Percentiles rank a stretch among this genome's conserved stretches.
These are phyloP conservation scores for Syndactyla subalaris DNA, from an alignment of 2,797 vertebrate genomes.

Conservation along the genomic window DNA sequence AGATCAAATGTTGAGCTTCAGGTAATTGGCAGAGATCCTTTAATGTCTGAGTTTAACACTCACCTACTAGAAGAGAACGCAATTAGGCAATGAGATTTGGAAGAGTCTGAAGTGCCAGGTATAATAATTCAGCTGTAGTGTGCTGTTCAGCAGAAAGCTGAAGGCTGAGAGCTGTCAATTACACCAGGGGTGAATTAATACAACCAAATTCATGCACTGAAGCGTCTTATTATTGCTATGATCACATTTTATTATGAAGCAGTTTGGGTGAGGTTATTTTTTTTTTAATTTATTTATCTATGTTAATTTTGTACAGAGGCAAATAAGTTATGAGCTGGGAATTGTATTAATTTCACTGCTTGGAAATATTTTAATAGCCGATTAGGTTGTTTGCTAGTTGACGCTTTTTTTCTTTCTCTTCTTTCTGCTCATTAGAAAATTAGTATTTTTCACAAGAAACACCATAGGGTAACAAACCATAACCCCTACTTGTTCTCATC, in stretches of 20 bases:
- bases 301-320: constrained; percentile 76
- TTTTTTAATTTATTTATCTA: constrained; percentile 78
- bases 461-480: background rate
- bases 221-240: constrained; percentile 62
- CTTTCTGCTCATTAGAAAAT: constrained; percentile 44
- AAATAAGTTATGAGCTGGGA: constrained; percentile 75
- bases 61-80: constrained; percentile 63
- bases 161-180: constrained; percentile 73
- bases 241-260: constrained; percentile 75
- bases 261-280: constrained; percentile 70
- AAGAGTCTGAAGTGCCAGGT: constrained; percentile 64
- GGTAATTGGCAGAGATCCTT: constrained; percentile 70
- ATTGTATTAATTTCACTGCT: constrained; percentile 75
- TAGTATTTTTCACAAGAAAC: background rate
- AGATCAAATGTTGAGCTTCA: constrained; percentile 69
- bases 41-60: constrained; percentile 73
- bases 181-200: constrained; percentile 74
- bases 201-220: constrained; percentile 66
- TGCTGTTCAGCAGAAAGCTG: constrained; percentile 54
- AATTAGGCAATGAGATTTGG: constrained; percentile 67
- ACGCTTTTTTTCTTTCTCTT: background rate
- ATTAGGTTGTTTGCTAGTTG: constrained; percentile 29
- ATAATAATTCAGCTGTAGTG: constrained; percentile 65
- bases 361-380: constrained; percentile 67
- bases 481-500: background rate